phyloP scores from a whole-genome alignment of 2,113 vertebrate species.

The Brachyhypopomus gauderio region DNA sequence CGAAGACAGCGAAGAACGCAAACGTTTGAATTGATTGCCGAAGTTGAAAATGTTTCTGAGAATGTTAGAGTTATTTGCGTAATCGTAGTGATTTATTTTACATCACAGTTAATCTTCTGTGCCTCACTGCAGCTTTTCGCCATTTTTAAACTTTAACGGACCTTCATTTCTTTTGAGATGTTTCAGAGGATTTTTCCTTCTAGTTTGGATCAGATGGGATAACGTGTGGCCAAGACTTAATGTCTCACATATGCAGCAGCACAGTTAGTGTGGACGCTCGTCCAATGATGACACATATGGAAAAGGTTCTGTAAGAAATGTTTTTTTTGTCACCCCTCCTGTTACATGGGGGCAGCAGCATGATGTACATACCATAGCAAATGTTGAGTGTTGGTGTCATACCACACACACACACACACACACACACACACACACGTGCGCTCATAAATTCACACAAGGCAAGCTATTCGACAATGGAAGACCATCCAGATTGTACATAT shows the following conservation, averaged over 20 bases:
- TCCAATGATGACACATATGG: conserved; percentile 43
- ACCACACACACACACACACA: neutral
- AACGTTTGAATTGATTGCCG: conserved; percentile 10
- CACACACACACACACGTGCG: conserved; percentile 14
- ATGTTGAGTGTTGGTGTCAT: conserved; percentile 31
- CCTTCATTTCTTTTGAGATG: conserved; percentile 28
- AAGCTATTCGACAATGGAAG: neutral
- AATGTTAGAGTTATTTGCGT: neutral
- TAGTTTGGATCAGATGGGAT: conserved; percentile 44
- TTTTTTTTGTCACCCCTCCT: conserved; percentile 45
- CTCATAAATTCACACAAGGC: neutral
- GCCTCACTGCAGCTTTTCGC: conserved; percentile 29
- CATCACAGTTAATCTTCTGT: neutral
- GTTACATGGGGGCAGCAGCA: conserved; percentile 43
- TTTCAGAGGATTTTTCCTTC: conserved; percentile 36
- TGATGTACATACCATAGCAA: conserved; percentile 34
- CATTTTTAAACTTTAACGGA: conserved; percentile 25
- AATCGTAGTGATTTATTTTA: conserved; percentile 14
- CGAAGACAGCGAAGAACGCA: neutral
- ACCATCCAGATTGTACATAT: conserved; percentile 6
- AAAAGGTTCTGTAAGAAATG: conserved; percentile 47
- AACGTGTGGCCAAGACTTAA: conserved; percentile 40
- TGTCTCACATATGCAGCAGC: conserved; percentile 44
- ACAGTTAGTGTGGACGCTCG: conserved; percentile 20
- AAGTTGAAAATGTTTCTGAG: neutral